These are phyloP conservation scores for Ptychoptera albimana DNA, from an alignment of 2,888 invertebrate genomes.

Conservation along the genomic window DNA sequence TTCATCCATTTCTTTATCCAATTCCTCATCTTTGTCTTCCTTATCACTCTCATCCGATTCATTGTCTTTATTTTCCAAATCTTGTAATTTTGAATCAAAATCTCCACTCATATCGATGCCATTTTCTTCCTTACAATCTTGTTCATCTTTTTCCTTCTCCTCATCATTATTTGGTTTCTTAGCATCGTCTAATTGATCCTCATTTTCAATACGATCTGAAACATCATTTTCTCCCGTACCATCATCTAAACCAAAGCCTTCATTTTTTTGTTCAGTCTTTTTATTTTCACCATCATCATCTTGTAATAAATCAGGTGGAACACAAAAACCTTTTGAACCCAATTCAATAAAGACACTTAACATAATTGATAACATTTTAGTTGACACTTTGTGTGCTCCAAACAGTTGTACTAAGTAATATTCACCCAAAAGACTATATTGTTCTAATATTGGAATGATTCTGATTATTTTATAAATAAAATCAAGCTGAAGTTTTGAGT, in stretches of 20 bases:
- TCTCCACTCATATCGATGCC: constrained; percentile 95
- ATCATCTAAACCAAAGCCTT: constrained; percentile 82
- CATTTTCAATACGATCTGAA: constrained; percentile 59
- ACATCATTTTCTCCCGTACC: constrained; percentile 88
- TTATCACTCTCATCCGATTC: constrained; percentile 46
- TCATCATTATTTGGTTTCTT: constrained; percentile 48
- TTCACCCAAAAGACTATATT: constrained; percentile 56
- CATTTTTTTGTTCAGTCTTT: constrained; percentile 39
- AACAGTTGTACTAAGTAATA: constrained; percentile 67
- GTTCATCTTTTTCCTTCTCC: constrained; percentile 50
- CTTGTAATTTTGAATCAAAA: constrained; percentile 75
- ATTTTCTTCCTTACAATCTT: constrained; percentile 72
- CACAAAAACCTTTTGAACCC: constrained; percentile 78
- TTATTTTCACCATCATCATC: constrained; percentile 45
- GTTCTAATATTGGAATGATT: constrained; percentile 54
- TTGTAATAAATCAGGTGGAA: constrained; percentile 69
- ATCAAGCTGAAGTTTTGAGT: constrained; percentile 16
- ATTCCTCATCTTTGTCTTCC: constrained; percentile 40
- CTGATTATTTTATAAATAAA: constrained; percentile 17
- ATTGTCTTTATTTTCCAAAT: constrained; percentile 36
- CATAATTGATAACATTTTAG: constrained; percentile 70
- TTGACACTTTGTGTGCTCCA: constrained; percentile 57
- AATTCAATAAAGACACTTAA: constrained; percentile 74
- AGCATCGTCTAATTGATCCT: constrained; percentile 88
- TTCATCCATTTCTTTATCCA: constrained; percentile 95